Conservation (phyloP, 1,140 invertebrate species). For the Sogatella furcifera region DNA sequence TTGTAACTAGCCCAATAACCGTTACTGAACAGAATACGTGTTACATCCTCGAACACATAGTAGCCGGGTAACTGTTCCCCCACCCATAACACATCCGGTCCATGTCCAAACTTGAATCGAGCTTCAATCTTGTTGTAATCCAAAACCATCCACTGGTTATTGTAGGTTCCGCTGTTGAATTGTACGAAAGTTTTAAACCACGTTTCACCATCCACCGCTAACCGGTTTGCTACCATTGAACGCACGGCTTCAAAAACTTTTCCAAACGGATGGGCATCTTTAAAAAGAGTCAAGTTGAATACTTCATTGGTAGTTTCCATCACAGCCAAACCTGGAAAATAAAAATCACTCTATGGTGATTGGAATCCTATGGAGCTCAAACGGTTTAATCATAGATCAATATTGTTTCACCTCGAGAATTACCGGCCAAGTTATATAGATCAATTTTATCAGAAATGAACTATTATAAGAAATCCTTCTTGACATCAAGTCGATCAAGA, state of each 20-base stretch:
- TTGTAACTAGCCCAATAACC: constrained; percentile 69
- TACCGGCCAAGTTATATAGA: too few species aligned
- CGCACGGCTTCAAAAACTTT: constrained; percentile 51
- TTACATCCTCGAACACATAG: not conserved
- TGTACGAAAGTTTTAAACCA: constrained; percentile 43
- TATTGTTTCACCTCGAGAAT: too few species aligned
- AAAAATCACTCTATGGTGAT: too few species aligned
- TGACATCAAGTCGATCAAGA: too few species aligned
- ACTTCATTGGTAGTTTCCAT: constrained; percentile 56
- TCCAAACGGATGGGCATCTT: not conserved
- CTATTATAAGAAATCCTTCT: too few species aligned
- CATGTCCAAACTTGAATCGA: not conserved
- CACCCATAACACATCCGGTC: constrained; percentile 44
- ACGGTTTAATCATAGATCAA: too few species aligned
- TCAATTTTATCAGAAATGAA: too few species aligned
- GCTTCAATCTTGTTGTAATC: constrained; percentile 34
- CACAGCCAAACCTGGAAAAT: constrained; percentile 40
- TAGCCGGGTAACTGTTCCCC: constrained; percentile 54
- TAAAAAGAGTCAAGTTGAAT: not conserved
- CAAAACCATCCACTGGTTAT: constrained; percentile 69
- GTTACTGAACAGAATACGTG: constrained; percentile 26
- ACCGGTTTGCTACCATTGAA: constrained; percentile 55
- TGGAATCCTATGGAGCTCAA: too few species aligned
- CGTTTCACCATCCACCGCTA: constrained; percentile 43
- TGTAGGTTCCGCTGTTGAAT: constrained; percentile 73